Evolutionary conservation across 2,113 vertebrate genomes (phyloP).

Genomic region (Gadus chalcogrammus): DNA sequence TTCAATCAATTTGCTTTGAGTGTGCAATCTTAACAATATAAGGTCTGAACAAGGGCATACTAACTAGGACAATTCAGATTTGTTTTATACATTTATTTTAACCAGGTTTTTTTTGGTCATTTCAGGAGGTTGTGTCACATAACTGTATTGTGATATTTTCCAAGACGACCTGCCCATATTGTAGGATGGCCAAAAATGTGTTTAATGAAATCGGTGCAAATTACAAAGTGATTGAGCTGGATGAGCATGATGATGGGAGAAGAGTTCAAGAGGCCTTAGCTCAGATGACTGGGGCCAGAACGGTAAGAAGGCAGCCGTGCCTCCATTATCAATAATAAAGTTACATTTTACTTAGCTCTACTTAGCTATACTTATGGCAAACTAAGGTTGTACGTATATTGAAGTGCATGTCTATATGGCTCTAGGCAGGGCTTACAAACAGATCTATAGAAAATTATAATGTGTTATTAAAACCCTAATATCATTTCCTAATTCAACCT

Average conservation of each 20-base stretch:
- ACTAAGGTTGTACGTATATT: too few relatives aligned
- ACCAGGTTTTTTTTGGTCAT: conserved; percentile 10
- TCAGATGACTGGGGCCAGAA: conserved; percentile 84
- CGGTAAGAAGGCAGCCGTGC: conserved; percentile 71
- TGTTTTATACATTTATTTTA: background rate
- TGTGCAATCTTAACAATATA: too few relatives aligned
- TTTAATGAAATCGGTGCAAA: conserved; percentile 83
- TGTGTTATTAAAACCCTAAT: too few relatives aligned
- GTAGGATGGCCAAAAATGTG: conserved; percentile 89
- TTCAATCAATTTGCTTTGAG: background rate
- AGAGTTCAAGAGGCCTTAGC: conserved; percentile 84
- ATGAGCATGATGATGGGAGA: conserved; percentile 78
- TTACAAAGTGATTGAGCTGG: conserved; percentile 87
- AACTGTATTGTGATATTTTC: conserved; percentile 97
- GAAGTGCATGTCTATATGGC: background rate
- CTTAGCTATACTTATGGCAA: too few relatives aligned
- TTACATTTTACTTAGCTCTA: background rate
- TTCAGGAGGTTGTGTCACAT: conserved; percentile 83
- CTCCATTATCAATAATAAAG: background rate
- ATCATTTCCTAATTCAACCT: too few relatives aligned
- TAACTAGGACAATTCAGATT: background rate
- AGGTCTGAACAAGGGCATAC: too few relatives aligned
- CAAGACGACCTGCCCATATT: conserved; percentile 89
- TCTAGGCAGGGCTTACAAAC: background rate
- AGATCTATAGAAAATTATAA: too few relatives aligned